Base-by-base conservation (phyloP, 2,797 vertebrate species). In the Borostomias antarcticus region DNA sequence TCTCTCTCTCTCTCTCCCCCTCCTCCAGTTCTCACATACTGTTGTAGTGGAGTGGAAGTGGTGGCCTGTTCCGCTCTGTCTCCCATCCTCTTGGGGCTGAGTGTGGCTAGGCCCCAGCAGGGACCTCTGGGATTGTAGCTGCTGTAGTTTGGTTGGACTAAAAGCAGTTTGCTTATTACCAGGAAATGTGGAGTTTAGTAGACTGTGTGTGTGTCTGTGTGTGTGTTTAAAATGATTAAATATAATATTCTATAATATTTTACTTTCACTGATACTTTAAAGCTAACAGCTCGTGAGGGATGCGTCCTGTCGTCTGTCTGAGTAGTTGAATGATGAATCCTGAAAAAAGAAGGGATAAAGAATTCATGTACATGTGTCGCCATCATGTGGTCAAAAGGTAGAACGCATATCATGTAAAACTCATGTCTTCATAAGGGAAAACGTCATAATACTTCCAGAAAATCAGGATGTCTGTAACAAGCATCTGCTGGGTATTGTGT, bases 21-120 rank as follows among this genome's bases (percentile, higher is more conserved):
- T 32, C 76, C 53, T 28, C 28, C 30, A 23, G 80, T 88, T 90
- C 85, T 87, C 87, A 86, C 89, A 85, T 76, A 74, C 81, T 64
- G 74, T 65, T 74, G 28, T 61, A 58, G 64, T 83, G 69, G 66
- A 10, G 68, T 73, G 80, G 66, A 78, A 78, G 73, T 51, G 45
- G 73, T 75, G 57, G 69, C 76, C 32, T 61, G 61, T 77, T 76
- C 50, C 74, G 1, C 40, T 45, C n/a, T 68, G 69, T 83, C 26
- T 21, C 32, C 28, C 82, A 62, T 77, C 66, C 79, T 86, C 81
- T 60, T 63, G 83, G 75, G 82, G 73, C 68, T 70, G 72, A 32
- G 17, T 72, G 79, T 85, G 78, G 74, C 3, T 64, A 56, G 30
- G 26, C 28, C 45, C 26, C 26, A 30, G 79, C 72, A 75, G 78